Conservation (phyloP, 2,888 invertebrate species). For the Rhopalosiphum nymphaeae region DNA sequence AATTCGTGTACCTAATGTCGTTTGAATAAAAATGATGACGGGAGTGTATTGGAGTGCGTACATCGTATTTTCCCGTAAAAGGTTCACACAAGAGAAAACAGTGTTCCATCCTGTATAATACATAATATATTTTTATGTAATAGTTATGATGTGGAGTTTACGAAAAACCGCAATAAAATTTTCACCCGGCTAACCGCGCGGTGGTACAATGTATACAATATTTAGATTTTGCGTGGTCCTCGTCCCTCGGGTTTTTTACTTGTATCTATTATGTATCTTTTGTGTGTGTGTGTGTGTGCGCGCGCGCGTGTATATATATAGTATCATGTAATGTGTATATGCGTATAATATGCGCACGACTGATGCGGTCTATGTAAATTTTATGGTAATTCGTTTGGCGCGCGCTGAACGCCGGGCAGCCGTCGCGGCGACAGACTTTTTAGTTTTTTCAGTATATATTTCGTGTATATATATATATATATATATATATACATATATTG, state of each 20-base stretch:
- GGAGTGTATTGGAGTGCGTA: too few species aligned
- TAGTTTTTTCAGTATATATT: conserved; percentile 6
- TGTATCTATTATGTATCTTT: not conserved
- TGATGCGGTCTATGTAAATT: conserved; percentile 44
- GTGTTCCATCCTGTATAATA: not conserved
- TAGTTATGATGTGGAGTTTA: not conserved
- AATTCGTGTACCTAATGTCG: too few species aligned
- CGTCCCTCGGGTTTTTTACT: conserved; percentile 20
- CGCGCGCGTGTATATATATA: not conserved
- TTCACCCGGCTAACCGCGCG: not conserved
- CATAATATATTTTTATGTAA: not conserved
- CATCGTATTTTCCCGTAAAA: too few species aligned
- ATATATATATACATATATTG: not conserved
- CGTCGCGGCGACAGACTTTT: conserved; percentile 23
- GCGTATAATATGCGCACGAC: conserved; percentile 15
- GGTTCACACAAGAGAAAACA: not conserved
- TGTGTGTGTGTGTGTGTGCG: not conserved
- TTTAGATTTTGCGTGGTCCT: not conserved
- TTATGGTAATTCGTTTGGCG: conserved; percentile 36
- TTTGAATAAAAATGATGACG: too few species aligned
- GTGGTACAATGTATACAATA: not conserved
- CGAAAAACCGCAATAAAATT: not conserved
- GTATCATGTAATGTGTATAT: not conserved
- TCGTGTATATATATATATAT: not conserved
- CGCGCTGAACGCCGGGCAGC: not conserved